Conservation (phyloP, 30 jellyfish, hydroid and myxozoan species). For the Aurelia aurita complex sp. Pacific region DNA sequence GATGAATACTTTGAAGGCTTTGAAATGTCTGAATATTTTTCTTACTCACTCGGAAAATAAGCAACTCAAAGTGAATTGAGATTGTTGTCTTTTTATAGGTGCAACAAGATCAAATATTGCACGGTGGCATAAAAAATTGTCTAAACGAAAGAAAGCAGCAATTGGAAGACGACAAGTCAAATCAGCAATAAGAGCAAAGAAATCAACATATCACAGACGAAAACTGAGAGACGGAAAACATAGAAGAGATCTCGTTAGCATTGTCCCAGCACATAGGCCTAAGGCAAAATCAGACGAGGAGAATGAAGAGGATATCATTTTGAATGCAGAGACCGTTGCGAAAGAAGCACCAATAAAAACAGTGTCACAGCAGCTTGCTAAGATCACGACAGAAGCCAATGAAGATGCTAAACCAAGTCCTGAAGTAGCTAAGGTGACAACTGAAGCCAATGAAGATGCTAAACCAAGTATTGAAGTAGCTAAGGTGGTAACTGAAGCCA, state of each 20-base stretch:
- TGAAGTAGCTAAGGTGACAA: constrained; percentile 1
- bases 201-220: neutral
- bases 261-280: constrained; percentile 34
- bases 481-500: too few relatives aligned
- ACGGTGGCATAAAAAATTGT: neutral
- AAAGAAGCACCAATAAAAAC: neutral
- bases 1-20: too few relatives aligned
- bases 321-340: constrained; percentile 17
- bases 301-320: constrained; percentile 11
- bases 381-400: neutral
- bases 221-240: constrained; percentile 1
- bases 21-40: too few relatives aligned
- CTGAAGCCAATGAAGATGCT: neutral
- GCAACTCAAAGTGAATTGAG: neutral
- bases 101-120: constrained; percentile 27
- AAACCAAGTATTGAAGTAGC: too few relatives aligned
- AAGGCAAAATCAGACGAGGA: constrained; percentile 6
- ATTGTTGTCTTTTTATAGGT: neutral
- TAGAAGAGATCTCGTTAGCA: constrained; percentile 34
- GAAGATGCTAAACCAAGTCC: neutral
- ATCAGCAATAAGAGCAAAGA: neutral
- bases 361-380: constrained; percentile 4
- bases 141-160: neutral
- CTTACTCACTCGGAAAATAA: too few relatives aligned
- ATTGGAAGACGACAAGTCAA: neutral